phyloP scores from a whole-genome alignment of 2,888 invertebrate species.

The Ceraclea dissimilis region DNA sequence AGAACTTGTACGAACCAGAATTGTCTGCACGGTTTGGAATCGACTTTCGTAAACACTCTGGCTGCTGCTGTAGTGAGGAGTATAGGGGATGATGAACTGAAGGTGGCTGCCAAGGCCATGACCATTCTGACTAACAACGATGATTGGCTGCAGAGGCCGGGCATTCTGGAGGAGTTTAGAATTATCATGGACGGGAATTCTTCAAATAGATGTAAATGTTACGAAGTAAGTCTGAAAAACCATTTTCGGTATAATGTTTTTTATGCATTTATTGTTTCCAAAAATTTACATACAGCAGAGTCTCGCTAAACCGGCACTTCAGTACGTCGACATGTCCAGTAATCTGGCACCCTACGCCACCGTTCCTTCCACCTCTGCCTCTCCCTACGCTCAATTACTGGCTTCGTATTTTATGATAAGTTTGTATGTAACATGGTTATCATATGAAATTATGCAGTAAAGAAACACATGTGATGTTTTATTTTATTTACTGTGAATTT shows the following conservation, averaged over 20 bases:
- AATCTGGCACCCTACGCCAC: too few species aligned
- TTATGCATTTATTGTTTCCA: too few species aligned
- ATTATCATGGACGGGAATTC: slow-evolving; percentile 51
- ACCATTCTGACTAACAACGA: slow-evolving; percentile 46
- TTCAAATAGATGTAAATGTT: slow-evolving; percentile 58
- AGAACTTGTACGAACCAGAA: slow-evolving; percentile 2
- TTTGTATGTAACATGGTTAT: too few species aligned
- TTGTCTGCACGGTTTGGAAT: not conserved
- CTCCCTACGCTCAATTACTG: too few species aligned
- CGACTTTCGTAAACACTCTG: slow-evolving; percentile 30
- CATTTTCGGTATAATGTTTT: not conserved
- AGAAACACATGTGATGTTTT: too few species aligned
- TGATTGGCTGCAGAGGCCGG: slow-evolving; percentile 40
- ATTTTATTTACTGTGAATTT: too few species aligned
- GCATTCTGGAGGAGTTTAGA: slow-evolving; percentile 49
- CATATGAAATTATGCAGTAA: too few species aligned
- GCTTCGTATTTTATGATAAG: too few species aligned
- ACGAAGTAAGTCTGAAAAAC: slow-evolving; percentile 56
- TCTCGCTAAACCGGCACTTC: too few species aligned
- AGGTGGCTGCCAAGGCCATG: slow-evolving; percentile 53
- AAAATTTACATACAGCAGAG: too few species aligned
- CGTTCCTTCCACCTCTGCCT: too few species aligned
- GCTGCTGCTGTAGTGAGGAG: slow-evolving; percentile 50
- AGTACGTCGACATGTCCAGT: too few species aligned
- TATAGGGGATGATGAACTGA: slow-evolving; percentile 51